Evolutionary conservation across 2,797 vertebrate genomes (phyloP), one percentile per base, ranked within the genome.

Genomic region (Bucorvus abyssinicus): DNA sequence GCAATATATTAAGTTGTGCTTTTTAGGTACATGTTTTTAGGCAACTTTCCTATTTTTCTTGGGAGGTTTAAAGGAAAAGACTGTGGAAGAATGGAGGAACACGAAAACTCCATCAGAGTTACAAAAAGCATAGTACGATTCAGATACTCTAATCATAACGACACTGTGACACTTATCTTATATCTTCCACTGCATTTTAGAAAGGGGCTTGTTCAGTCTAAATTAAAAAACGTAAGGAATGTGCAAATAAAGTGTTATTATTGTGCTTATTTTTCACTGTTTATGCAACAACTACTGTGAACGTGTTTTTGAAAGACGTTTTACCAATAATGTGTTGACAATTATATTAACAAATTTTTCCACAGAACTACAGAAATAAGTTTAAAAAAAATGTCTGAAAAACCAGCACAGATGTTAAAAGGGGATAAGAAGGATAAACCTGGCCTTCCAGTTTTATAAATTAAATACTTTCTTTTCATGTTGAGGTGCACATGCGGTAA

Each of bases 1-100:
- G 75, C 63, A 96, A 73, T 45, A 44, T 64, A 92, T 96, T 79
- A 96, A 91, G 17, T 56, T 57, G 45, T 49, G 47, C 45, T 82
- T 91, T 96, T 93, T 63, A 88, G 69, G 63, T 40, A 65, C n/a
- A 5, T 6, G 20, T 11, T 80, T 95, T 95, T 71, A 75, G 70
- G 65, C 63, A 86, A 38, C 26, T 34, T 36, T 75, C 29, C 22
- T 81, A 8, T 44, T 89, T 94, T 89, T 79, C 30, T 50, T 60
- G 49, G 59, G 69, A 81, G 8, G 17, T 47, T 40, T 59, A 74
- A 91, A 55, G 30, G n/a, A 82, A 77, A 74, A 30, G 18, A 38
- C 29, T 61, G 45, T 68, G 50, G 32, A 88, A 89, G 52, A 76
- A 77, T 1, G 8, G n/a, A 69, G 21, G 34, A 70, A 65, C 47